Evolutionary conservation across 2,113 vertebrate species (phyloP).

Genomic region (Rhipidura dahli): DNA sequence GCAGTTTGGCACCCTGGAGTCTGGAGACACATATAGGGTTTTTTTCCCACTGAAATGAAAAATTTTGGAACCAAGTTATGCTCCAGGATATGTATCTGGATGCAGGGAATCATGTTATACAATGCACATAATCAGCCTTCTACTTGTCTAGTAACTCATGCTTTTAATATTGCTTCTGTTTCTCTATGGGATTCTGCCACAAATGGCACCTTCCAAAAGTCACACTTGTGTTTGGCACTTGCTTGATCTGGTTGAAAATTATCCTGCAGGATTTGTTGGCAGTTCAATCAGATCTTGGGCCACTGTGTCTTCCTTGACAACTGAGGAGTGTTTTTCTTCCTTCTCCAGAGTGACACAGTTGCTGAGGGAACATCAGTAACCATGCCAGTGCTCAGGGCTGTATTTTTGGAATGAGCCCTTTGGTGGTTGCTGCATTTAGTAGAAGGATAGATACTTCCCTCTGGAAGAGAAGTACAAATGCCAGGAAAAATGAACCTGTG

Average conservation of each 20-base stretch:
- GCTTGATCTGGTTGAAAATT: background rate
- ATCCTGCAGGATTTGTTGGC: background rate
- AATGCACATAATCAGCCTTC: background rate
- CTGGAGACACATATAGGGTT: fast-evolving
- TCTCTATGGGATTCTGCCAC: background rate
- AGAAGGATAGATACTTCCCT: background rate
- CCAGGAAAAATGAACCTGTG: background rate
- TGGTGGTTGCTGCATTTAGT: background rate
- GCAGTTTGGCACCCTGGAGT: background rate
- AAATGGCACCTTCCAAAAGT: background rate
- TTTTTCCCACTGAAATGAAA: background rate
- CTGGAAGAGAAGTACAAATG: background rate
- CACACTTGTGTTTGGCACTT: background rate
- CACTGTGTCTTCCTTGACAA: background rate
- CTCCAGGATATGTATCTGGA: background rate
- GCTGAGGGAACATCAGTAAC: background rate
- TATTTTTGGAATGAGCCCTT: conserved; percentile 14
- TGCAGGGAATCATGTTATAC: background rate
- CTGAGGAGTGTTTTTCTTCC: background rate
- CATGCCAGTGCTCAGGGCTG: background rate
- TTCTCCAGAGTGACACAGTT: background rate
- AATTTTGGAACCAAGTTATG: background rate
- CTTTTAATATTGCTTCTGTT: background rate
- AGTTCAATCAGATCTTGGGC: background rate
- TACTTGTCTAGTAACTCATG: background rate